Percentiles rank a stretch among this genome's conserved stretches.
Conservation (phyloP, 2,888 invertebrate genomes). For the Branchipolynoe longqiensis region DNA sequence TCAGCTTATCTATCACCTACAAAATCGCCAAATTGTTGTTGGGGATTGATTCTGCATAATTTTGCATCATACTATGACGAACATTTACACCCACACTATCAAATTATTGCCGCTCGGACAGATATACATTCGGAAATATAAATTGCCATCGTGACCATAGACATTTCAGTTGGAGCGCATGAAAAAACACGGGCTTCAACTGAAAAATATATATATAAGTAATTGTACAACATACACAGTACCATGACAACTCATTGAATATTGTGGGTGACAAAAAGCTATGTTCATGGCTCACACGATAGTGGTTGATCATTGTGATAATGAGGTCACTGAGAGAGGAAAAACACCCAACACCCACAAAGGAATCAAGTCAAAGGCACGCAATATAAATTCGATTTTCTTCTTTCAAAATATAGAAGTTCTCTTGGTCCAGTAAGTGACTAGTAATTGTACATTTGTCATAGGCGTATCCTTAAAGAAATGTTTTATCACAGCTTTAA, state of each 20-base stretch:
- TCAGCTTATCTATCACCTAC: too few species aligned
- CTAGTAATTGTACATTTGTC: conserved; percentile 16
- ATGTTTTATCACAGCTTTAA: conserved; percentile 20
- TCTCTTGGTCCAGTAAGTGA: conserved; percentile 11
- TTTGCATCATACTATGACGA: too few species aligned
- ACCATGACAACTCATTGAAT: too few species aligned
- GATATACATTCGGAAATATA: too few species aligned
- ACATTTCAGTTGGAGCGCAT: too few species aligned
- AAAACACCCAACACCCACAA: background rate
- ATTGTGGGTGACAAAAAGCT: background rate
- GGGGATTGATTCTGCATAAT: too few species aligned
- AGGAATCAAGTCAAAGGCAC: conserved; percentile 22
- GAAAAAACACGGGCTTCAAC: background rate
- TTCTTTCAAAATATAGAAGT: conserved; percentile 23
- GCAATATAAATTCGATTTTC: background rate
- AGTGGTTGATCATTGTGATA: background rate
- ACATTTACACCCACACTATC: too few species aligned
- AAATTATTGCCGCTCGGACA: too few species aligned
- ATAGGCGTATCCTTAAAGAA: too few species aligned
- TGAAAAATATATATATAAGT: background rate
- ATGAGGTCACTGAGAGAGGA: background rate
- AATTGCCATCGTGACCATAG: too few species aligned
- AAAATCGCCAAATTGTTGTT: too few species aligned
- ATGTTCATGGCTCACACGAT: background rate
- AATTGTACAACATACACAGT: background rate